Base-by-base conservation (phyloP, 1,140 invertebrate species). In the Phocides pigmalion region DNA sequence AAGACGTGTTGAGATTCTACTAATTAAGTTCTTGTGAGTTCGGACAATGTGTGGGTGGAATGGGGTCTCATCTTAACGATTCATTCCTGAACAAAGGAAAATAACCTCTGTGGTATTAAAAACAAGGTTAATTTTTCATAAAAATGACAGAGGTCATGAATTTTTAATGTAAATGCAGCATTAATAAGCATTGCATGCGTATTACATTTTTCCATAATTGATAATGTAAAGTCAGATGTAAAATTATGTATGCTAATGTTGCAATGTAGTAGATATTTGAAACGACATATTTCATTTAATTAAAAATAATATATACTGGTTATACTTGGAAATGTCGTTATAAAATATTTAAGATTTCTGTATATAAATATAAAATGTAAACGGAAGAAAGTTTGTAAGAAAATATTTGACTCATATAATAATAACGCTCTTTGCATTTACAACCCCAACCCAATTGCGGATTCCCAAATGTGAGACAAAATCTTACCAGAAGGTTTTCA, bases 11-110 rank as follows among this genome's bases (percentile, higher is more conserved):
- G 81, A 83, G 74, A 79, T 70, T 69, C 70, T 51, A 79, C 82
- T 85, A 87, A 87, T 87, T 85, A 87, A 87, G 84, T 84, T 84
- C 81, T 84, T 80, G 77, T 83, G 73, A 58, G 72, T 75, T 68
- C 74, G 73, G 64, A 79, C 70, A 67, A 63, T 62, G 73, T 72
- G 84, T 87, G 70, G 84, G 82, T 70, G 80, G 68, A 28, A 64
- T 58, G 46, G 63, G 54, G 62, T 54, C 54, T 59, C 58, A 44
- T 69, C 76, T 71, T 74, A 74, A 72, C 71, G 68, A 72, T 77
- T 46, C 41, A 42, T 47, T 17, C 17, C 47, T 32, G n/a, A 15
- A 51, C 59, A 56, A 62, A 11, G 15, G 32, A 72, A 59, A 58
- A 6, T 46, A 17, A 22, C 41, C 70, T 53, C 25, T 72, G 70